A percentile compares a stretch with the other conserved stretches of the same genome.
Evolutionary conservation across 2,797 vertebrate genomes (phyloP).

Genomic region (Steatocranus sp.): DNA sequence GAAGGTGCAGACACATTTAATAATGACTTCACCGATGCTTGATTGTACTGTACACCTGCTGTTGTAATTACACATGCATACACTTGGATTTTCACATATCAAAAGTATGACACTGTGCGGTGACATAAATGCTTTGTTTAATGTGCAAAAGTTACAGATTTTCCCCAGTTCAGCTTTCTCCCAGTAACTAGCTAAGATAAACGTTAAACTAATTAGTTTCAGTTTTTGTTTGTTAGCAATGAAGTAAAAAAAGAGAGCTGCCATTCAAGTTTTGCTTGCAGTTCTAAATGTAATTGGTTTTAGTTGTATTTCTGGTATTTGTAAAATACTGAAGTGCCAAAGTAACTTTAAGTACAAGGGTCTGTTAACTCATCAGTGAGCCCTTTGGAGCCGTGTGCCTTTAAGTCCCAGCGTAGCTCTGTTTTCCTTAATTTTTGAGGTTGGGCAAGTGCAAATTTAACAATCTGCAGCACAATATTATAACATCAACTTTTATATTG

Average conservation of each 20-base stretch:
- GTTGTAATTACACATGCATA: neutral
- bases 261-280: neutral
- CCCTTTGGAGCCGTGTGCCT: rapidly evolving
- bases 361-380: neutral
- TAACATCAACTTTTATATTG: neutral
- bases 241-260: neutral
- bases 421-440: rapidly evolving
- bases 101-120: neutral
- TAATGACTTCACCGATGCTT: neutral
- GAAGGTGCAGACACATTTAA: conserved; percentile 76
- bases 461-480: neutral
- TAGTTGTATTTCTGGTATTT: neutral
- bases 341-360: neutral
- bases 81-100: neutral
- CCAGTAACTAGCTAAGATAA: neutral
- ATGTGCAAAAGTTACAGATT: neutral
- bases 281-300: neutral
- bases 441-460: neutral
- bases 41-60: neutral
- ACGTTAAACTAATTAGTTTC: neutral
- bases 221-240: neutral
- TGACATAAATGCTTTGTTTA: neutral
- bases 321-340: neutral
- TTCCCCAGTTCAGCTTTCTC: neutral
- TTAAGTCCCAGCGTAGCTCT: rapidly evolving